Evolutionary conservation across 2,113 vertebrate genomes (phyloP).

Genomic region (Ancistrus triradiatus): DNA sequence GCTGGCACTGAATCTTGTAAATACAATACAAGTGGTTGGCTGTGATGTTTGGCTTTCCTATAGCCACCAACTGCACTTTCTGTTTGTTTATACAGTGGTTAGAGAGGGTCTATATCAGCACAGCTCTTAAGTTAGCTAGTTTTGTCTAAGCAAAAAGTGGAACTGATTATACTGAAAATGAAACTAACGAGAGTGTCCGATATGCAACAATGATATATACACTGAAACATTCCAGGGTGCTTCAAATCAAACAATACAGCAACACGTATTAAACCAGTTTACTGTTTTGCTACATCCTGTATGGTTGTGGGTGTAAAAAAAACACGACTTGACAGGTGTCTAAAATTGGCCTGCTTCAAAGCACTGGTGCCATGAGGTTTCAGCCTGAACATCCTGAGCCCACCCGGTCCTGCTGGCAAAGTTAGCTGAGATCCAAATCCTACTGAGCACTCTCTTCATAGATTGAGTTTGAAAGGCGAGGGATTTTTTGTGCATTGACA

Average conservation of each 20-base stretch:
- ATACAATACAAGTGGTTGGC: neutral
- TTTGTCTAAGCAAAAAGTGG: too few species aligned
- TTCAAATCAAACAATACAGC: neutral
- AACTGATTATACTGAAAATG: too few species aligned
- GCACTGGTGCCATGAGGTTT: neutral
- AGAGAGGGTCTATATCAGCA: too few species aligned
- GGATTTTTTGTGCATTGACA: too few species aligned
- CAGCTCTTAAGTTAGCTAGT: too few species aligned
- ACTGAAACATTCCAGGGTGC: too few species aligned
- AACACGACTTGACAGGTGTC: conserved; percentile 13
- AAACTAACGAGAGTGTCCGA: too few species aligned
- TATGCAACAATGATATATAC: too few species aligned
- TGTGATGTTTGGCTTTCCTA: conserved; percentile 1
- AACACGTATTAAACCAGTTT: neutral
- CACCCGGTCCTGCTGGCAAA: conserved; percentile 37
- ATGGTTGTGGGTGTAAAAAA: neutral
- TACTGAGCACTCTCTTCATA: neutral
- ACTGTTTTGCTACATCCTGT: neutral
- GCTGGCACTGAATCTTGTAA: neutral
- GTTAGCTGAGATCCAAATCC: neutral
- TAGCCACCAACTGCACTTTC: conserved; percentile 2
- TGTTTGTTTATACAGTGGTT: neutral
- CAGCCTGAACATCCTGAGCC: conserved; percentile 28
- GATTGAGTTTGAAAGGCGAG: too few species aligned
- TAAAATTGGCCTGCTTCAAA: conserved; percentile 13